Base-by-base conservation (phyloP, 2,888 invertebrate genomes). In the Drosophila nr. fundita region DNA sequence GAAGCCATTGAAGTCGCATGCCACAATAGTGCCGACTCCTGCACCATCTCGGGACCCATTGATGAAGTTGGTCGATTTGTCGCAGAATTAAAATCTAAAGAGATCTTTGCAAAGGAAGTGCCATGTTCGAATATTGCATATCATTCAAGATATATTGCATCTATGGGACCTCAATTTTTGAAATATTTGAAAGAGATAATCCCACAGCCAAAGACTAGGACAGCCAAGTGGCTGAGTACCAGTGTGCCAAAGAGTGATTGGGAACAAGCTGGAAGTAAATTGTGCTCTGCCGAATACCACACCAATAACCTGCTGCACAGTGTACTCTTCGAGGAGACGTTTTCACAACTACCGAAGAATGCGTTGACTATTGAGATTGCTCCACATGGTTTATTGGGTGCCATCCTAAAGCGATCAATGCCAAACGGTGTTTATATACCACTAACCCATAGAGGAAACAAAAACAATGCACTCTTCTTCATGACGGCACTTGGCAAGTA, bases 71-170 rank as follows among this genome's bases (percentile, higher is more conserved):
- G 94, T 80, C 92, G 89, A 54, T 97, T 97, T 90, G 95, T 97
- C 0, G 94, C 94, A 1, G 93, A 95, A 73, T 92, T 97, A 30
- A 94, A 95, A 72, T 94, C 94, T 0, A 95, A 97, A 80, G 96
- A 96, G 0, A 94, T 97, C 50, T 97, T 97, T 89, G 97, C 97
- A 0, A 95, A 96, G 74, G 96, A 97, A 87, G 97, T 98, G 0
- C 96, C 97, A 30, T 97, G 97, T 87, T 95, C 97, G 60, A 97
- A 97, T 88, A 97, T 98, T 80, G 97, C 98, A 0, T 98, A 98
- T 90, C 98, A 98, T 91, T 97, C 97, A 69, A 95, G 95, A 63
- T 97, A 97, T 83, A 97, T 98, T 85, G 94, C 95, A 4, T 94
- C 95, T 24, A 92, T 93, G 91, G 96, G 96, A 27, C 95, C 96